Base-by-base conservation (phyloP, 2,113 vertebrate species). In the Seriola quinqueradiata region DNA sequence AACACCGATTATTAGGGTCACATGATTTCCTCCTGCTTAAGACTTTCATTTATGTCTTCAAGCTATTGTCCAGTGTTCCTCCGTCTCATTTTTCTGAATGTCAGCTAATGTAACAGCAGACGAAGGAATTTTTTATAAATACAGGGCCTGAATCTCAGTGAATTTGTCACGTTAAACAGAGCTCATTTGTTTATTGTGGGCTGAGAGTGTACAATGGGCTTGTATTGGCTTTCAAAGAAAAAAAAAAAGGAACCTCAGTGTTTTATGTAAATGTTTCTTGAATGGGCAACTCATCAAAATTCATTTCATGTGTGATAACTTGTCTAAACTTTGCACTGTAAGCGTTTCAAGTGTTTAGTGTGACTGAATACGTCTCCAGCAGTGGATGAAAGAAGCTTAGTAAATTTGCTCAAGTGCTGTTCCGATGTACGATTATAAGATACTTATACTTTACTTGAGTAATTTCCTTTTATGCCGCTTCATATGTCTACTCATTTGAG, bases 151-250 rank as follows among this genome's bases (percentile, higher is more conserved):
- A 61, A 89, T 40, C 63, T 78, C 65, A 8, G n/a, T 76, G 83
- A 67, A 84, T 70, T 25, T 83, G 67, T 86, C 61, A 50, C 75
- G 80, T 72, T 52, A 67, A 88, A 86, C 75, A 86, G 60, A 82
- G 44, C 74, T 74, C 57, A 73, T 81, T 85, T 85, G 79, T 89
- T 71, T 85, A 55, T 40, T 67, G 89, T 86, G 73, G 76, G 80
- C 36, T 63, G 65, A 44, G 28, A 67, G 32, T 1, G 13, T 77
- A 91, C 82, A 89, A 86, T 80, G 69, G 75, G 61, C 74, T 64
- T 67, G 44, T 77, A 83, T 83, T 71, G 75, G 46, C 54, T 81
- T 84, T 63, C 21, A 77, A 71, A 66, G 28, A 55, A 61, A 73
- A 78, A 28, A 58, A 81, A 81, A 82, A 55, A 77, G 25, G 63